Percentiles rank a stretch among this genome's conserved stretches.
phyloP scores from a whole-genome alignment of 2,888 invertebrate species.

The Metellina segmentata region DNA sequence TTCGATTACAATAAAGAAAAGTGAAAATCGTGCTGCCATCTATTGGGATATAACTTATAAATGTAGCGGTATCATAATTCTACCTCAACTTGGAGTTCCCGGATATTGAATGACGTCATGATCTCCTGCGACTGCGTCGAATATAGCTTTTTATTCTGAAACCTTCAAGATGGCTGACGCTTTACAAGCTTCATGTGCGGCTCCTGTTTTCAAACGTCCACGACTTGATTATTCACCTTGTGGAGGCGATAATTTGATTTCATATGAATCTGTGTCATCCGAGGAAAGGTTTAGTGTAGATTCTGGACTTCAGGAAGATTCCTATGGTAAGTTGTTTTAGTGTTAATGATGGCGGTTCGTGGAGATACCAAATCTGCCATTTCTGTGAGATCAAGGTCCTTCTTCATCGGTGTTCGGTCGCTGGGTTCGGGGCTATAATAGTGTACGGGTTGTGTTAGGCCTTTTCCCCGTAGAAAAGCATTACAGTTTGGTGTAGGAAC shows the following conservation, averaged over 20 bases:
- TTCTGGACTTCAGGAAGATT: constrained; percentile 60
- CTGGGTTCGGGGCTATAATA: constrained; percentile 45
- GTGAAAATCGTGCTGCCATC: constrained; percentile 39
- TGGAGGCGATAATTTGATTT: constrained; percentile 51
- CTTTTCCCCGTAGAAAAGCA: constrained; percentile 45
- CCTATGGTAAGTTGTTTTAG: constrained; percentile 62
- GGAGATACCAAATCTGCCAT: constrained; percentile 42
- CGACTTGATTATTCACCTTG: constrained; percentile 67
- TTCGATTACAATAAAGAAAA: neutral
- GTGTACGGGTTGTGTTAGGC: constrained; percentile 52
- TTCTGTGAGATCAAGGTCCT: constrained; percentile 53
- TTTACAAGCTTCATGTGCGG: constrained; percentile 68
- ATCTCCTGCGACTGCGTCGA: constrained; percentile 60
- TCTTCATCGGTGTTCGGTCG: constrained; percentile 36
- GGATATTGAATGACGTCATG: constrained; percentile 66
- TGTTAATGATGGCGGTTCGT: constrained; percentile 70
- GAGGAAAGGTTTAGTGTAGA: constrained; percentile 68
- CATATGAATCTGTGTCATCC: constrained; percentile 70
- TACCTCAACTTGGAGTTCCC: constrained; percentile 17
- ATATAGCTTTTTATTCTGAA: constrained; percentile 50
- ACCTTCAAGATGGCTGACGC: constrained; percentile 76
- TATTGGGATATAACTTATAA: neutral
- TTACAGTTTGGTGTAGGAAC: constrained; percentile 3
- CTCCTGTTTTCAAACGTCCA: constrained; percentile 74
- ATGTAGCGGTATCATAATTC: neutral